Conservation (phyloP, 2,888 invertebrate genomes). For the Marronus borbonicus region DNA sequence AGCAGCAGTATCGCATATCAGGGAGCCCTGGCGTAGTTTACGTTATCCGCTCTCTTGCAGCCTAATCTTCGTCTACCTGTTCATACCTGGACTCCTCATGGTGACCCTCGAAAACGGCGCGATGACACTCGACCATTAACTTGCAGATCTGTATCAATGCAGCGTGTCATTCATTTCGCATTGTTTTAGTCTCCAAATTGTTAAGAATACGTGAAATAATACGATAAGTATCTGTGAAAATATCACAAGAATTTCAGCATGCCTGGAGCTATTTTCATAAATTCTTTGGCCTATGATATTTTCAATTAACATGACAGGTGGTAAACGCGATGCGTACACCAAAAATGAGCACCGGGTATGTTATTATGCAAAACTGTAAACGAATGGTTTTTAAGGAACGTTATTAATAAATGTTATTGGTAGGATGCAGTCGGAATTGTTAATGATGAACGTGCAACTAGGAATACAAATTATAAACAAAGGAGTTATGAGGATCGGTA, state of each 20-base stretch:
- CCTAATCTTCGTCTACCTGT: constrained; percentile 38
- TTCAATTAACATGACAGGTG: constrained; percentile 40
- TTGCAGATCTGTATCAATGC: constrained; percentile 54
- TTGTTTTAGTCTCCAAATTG: constrained; percentile 32
- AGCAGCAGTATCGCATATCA: constrained; percentile 65
- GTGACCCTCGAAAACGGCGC: constrained; percentile 56
- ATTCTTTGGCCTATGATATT: background rate
- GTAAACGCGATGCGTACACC: background rate
- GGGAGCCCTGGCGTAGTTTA: constrained; percentile 52
- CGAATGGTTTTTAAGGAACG: constrained; percentile 20
- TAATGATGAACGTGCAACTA: background rate
- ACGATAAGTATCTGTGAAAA: constrained; percentile 26
- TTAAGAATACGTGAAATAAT: constrained; percentile 9
- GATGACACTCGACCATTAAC: constrained; percentile 58
- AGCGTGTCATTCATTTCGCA: constrained; percentile 38
- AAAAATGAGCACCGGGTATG: background rate
- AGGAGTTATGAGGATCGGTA: constrained; percentile 10
- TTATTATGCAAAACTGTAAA: constrained; percentile 14
- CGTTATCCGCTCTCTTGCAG: constrained; percentile 30
- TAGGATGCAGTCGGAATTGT: constrained; percentile 8
- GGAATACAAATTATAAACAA: constrained; percentile 20
- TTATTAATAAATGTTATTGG: constrained; percentile 34
- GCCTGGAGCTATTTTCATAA: too few species aligned
- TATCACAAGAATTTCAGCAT: background rate
- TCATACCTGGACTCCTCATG: constrained; percentile 53